phyloP scores from a whole-genome alignment of 2,888 invertebrate genomes.

The Fragum sueziense region DNA sequence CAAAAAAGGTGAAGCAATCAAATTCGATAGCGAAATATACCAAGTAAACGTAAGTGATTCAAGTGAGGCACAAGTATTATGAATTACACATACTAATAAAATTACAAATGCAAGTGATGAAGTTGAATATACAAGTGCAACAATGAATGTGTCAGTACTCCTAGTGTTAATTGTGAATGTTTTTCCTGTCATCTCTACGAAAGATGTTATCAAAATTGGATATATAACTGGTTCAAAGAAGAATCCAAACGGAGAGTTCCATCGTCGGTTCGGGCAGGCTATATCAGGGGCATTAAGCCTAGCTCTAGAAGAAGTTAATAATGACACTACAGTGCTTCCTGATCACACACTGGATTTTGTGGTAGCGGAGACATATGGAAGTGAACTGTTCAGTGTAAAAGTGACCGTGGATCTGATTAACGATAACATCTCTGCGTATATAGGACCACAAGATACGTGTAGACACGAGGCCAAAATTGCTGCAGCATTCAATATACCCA shows the following conservation, averaged over 20 bases:
- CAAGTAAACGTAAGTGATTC: too few relatives aligned
- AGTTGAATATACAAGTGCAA: too few relatives aligned
- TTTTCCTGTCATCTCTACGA: neutral
- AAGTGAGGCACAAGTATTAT: too few relatives aligned
- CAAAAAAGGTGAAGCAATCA: too few relatives aligned
- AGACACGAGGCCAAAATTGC: slow-evolving; percentile 97
- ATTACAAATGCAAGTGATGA: too few relatives aligned
- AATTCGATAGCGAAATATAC: too few relatives aligned
- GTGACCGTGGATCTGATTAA: slow-evolving; percentile 92
- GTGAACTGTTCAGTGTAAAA: slow-evolving; percentile 92
- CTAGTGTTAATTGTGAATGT: neutral
- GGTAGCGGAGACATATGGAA: slow-evolving; percentile 95
- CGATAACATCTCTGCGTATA: slow-evolving; percentile 92
- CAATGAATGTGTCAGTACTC: neutral
- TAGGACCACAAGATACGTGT: slow-evolving; percentile 94
- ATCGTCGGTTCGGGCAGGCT: slow-evolving; percentile 89
- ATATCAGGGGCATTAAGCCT: slow-evolving; percentile 93
- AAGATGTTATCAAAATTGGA: slow-evolving; percentile 69
- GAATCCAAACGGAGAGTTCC: slow-evolving; percentile 78
- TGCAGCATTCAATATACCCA: slow-evolving; percentile 95
- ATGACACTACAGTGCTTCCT: slow-evolving; percentile 80
- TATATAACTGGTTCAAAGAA: slow-evolving; percentile 72
- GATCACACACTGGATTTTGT: slow-evolving; percentile 91
- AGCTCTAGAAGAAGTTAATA: slow-evolving; percentile 90
- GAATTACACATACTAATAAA: too few relatives aligned